Evolutionary conservation across 2,888 invertebrate genomes (phyloP), one percentile per base, ranked within the genome.

Genomic region (Trachelus troglodyta): DNA sequence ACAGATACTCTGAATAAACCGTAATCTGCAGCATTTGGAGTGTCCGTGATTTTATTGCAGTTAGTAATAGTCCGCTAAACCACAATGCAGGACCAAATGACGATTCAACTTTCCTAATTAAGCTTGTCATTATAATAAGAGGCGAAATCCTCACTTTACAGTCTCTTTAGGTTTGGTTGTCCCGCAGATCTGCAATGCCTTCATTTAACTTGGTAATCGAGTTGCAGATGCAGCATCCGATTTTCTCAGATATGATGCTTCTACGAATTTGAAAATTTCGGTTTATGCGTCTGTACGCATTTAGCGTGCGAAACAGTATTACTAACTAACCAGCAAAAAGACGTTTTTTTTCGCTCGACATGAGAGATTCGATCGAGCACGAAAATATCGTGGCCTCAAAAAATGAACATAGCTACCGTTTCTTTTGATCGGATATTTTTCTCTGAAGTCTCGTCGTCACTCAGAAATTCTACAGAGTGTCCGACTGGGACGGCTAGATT

Each of bases 31-130:
- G 76, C 3, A 69, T 23, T 79, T 76, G 73, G 74, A 37, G 69
- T 69, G 76, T 69, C 69, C 34, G 74, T 34, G 77, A 69, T 79
- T 79, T 77, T 74, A 75, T 35, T 73, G 71, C 71, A 79, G 77
- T 79, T 79, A 75, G 23, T 68, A 75, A 77, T 68, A 35, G 56
- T 74, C 74, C 69, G 37, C 69, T 73, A 73, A 79, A 23, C 73
- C 77, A n/a, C 40, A 33, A 73, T 73, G 73, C 73, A 68, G 75
- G 73, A 15, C 30, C 75, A 35, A 79, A 75, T 31, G 69, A 74
- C 74, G 73, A 75, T 73, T 75, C 68, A 77, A 79, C 73, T 79
- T 77, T 35, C n/a, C 33, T 75, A 75, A 79, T 77, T 77, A 77
- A 75, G 77, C 34, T 73, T 75, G 30, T 79, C 74, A 79, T 77